Conservation (phyloP, 2,797 vertebrate genomes). For the Spea hammondii region DNA sequence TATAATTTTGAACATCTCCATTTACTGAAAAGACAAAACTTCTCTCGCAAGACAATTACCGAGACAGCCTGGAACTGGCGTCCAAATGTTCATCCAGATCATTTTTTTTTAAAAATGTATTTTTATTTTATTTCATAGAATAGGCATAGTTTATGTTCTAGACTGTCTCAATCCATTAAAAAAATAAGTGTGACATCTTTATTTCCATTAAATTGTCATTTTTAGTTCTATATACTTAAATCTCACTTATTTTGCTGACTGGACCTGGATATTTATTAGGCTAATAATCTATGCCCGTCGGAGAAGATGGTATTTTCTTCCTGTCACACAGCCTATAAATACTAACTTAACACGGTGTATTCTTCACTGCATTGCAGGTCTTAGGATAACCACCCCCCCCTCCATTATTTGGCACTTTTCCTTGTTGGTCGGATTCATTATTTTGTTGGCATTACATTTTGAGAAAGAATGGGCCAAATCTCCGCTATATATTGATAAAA, state of each 20-base stretch:
- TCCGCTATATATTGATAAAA: conserved; percentile 28
- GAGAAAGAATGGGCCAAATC: conserved; percentile 7
- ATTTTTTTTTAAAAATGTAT: no score
- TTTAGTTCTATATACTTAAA: conserved; percentile 28
- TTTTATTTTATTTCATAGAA: no score
- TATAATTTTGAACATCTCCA: no score
- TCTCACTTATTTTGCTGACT: conserved; percentile 25
- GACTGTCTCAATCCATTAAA: conserved; percentile 10
- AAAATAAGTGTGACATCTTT: conserved; percentile 13
- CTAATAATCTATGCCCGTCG: conserved; percentile 17
- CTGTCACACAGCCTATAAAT: conserved; percentile 13
- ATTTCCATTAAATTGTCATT: conserved; percentile 35
- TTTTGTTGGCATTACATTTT: conserved; percentile 13
- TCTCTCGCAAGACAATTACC: no score
- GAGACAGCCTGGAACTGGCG: no score
- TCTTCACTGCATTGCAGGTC: conserved; percentile 42
- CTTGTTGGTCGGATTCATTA: conserved; percentile 26
- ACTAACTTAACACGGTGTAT: not conserved
- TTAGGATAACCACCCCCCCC: conserved; percentile 1
- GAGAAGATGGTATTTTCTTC: conserved; percentile 13
- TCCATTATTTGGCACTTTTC: conserved; percentile 20
- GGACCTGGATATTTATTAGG: conserved; percentile 31
- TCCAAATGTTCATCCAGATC: no score
- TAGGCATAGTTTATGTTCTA: not conserved
- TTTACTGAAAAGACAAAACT: no score